A percentile compares a stretch with the other conserved stretches of the same genome.
These are phyloP conservation scores for Hippocampus abdominalis DNA, from an alignment of 2,113 vertebrate species.

Conservation along the genomic window DNA sequence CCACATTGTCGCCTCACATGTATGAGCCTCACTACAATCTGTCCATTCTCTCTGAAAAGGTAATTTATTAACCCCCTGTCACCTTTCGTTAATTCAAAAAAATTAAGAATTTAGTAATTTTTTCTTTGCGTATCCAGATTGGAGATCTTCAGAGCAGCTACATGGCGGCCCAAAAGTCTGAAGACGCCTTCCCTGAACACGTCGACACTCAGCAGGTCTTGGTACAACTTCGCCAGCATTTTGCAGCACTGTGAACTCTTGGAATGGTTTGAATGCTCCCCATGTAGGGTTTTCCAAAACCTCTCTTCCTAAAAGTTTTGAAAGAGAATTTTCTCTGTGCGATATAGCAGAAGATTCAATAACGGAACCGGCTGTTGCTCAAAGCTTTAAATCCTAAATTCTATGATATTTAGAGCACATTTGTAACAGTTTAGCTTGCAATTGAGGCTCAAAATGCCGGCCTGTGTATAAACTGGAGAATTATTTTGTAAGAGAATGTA, in stretches of 20 bases:
- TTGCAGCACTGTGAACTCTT: constrained; percentile 78
- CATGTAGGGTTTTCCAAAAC: background rate
- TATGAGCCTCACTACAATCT: constrained; percentile 96
- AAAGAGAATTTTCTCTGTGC: background rate
- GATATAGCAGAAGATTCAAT: background rate
- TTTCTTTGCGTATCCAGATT: constrained; percentile 70
- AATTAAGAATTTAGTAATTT: background rate
- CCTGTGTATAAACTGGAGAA: background rate
- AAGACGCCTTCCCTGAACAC: constrained; percentile 88
- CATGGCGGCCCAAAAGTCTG: constrained; percentile 82
- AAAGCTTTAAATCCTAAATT: background rate
- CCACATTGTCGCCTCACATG: constrained; percentile 87
- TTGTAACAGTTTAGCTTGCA: background rate
- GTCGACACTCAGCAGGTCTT: constrained; percentile 90
- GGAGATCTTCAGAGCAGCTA: constrained; percentile 98
- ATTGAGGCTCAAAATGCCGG: background rate
- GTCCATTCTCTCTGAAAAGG: constrained; percentile 89
- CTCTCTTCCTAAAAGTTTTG: background rate
- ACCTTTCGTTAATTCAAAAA: background rate
- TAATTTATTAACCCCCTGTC: constrained; percentile 54
- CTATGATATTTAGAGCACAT: background rate
- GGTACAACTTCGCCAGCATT: constrained; percentile 85
- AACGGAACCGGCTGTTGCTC: background rate
- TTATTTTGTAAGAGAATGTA: background rate
- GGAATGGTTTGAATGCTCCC: background rate